Evolutionary conservation across 2,113 vertebrate genomes (phyloP).

Genomic region (Phalacrocorax aristotelis): DNA sequence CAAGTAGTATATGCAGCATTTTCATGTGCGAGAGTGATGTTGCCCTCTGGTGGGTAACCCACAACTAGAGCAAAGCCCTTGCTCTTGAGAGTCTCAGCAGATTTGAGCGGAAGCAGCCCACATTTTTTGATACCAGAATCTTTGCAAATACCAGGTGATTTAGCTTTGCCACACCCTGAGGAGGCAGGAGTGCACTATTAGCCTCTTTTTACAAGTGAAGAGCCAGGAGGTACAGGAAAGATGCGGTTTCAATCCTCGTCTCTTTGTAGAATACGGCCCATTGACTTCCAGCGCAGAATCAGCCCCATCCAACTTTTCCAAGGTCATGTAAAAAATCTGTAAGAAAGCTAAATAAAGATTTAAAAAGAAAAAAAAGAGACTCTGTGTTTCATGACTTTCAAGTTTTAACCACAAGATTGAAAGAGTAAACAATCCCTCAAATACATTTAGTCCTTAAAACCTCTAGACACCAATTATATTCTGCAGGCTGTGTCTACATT

Average conservation of each 20-base stretch:
- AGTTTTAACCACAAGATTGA: neutral
- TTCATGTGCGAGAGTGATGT: neutral
- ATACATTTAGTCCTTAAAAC: neutral
- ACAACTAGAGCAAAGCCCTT: neutral
- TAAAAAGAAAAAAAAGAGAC: neutral
- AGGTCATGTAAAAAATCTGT: neutral
- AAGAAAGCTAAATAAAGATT: neutral
- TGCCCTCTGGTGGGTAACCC: constrained; percentile 46
- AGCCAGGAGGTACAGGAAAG: neutral
- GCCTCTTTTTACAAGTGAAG: neutral
- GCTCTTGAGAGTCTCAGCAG: neutral
- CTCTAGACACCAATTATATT: neutral
- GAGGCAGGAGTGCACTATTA: neutral
- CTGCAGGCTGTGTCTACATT: neutral
- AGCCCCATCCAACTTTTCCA: neutral
- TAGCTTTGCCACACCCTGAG: neutral
- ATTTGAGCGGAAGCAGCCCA: neutral
- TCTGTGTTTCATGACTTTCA: neutral
- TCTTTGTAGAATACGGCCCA: neutral
- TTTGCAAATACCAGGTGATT: neutral
- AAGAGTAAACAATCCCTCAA: neutral
- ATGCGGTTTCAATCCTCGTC: neutral
- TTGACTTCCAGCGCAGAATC: neutral
- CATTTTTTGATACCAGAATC: neutral
- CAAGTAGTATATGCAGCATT: neutral